Base-by-base conservation (phyloP, 2,888 invertebrate genomes). In the Tortricodes alternella region DNA sequence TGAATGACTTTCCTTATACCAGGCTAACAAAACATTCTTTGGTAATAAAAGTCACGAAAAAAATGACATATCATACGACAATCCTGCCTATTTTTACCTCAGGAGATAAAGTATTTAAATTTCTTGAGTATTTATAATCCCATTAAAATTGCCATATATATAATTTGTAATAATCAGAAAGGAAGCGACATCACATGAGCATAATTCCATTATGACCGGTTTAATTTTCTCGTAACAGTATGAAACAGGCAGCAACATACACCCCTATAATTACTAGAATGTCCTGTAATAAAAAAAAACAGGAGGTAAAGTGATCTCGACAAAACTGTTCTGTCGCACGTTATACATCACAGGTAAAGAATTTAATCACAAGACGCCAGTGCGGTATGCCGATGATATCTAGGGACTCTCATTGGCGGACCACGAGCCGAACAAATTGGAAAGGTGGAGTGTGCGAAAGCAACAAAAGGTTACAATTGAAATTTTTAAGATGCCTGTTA, bases 401-500 rank as follows among this genome's bases (percentile, higher is more conserved):
- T 83, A 73, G 71, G 66, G 76, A 73, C 72, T 71, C 77, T 83
- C 80, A 80, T 78, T 80, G 74, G 76, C 76, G 75, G 78, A 68
- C 74, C 74, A 77, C 78, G 73, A 72, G 69, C 73, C 75, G 79
- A 80, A 85, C 85, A 86, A 87, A 87, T 88, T 86, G 82, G 74
- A 79, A 76, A 76, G 76, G 79, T 77, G 75, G 71, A 65, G 73
- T 74, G 77, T 73, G 74, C 75, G 73, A 77, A 78, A 71, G 71
- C 76, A 80, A 82, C 81, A 81, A 83, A 56, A 85, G 78, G 81
- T 77, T 83, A 87, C 88, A 85, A 89, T 85, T 86, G 86, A 87
- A 87, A 89, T 89, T 87, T 85, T 78, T 79, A 78, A 87, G 83
- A 89, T 88, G 78, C 87, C 79, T 79, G 74, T 75, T 70, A 83